Base-by-base conservation (phyloP, 2,888 invertebrate species). In the Arge pagana region DNA sequence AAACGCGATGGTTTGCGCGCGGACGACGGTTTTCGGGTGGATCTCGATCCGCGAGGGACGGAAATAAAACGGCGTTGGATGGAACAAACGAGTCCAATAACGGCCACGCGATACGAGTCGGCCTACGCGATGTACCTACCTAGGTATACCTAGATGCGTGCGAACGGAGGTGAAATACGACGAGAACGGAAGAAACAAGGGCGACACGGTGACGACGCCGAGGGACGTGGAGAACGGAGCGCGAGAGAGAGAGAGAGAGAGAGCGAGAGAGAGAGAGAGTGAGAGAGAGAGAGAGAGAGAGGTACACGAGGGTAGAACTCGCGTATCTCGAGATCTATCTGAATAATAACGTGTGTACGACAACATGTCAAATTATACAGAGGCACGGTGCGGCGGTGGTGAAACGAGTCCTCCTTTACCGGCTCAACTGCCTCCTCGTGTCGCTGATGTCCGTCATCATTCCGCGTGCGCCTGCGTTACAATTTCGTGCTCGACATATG, bases 281-380 rank as follows among this genome's bases (percentile, higher is more conserved):
- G 50, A 52, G 58, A 53, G 50, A 53, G 55, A 51, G 54, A 59
- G 51, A 39, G 57, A 53, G 58, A 16, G 45, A 54, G 41, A 55
- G 51, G n/a, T 48, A 52, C 57, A 53, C 48, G 55, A 51, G 54
- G 59, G 55, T 54, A 52, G 58, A 59, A 55, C 50, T 62, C 64
- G 60, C 63, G 59, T 74, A 75, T 75, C 74, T 72, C 67, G 57
- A 69, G 70, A 74, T 75, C 74, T 72, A 74, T 75, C 73, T 70
- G 74, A 75, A 75, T 75, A 75, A 75, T 75, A 74, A 75, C 74
- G 73, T 74, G n/a, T n/a, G 74, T 75, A 74, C 68, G 73, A 75
- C 74, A 74, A 73, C 74, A 72, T 74, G 75, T 74, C 74, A 74
- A 75, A 75, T 75, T 75, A 74, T 74, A 74, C 74, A 67, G 66